These are phyloP conservation scores for Notocelia uddmanniana DNA, from an alignment of 2,888 invertebrate species.

Conservation along the genomic window DNA sequence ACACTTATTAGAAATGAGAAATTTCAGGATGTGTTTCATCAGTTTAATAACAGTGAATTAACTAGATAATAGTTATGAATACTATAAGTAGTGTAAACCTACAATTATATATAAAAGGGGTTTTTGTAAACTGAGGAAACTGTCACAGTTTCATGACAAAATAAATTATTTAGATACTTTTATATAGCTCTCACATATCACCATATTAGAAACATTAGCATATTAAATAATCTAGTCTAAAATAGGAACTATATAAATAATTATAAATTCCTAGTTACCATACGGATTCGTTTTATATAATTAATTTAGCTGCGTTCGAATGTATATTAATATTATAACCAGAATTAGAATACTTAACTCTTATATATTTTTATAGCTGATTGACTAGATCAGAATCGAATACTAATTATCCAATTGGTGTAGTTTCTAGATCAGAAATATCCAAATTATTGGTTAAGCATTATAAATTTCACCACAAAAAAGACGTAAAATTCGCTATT, in stretches of 20 bases:
- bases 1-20: slow-evolving; percentile 1
- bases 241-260: no score
- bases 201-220: no score
- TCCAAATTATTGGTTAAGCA: no score
- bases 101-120: neutral
- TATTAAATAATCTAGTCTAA: no score
- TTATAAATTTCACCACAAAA: no score
- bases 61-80: neutral
- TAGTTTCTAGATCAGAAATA: neutral
- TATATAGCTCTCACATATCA: no score
- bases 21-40: neutral
- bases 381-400: neutral
- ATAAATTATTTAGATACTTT: no score
- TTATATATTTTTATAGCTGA: neutral
- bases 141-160: no score
- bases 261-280: neutral
- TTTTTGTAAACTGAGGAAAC: no score
- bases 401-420: neutral
- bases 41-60: neutral
- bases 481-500: no score
- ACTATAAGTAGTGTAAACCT: neutral
- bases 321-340: neutral
- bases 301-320: neutral
- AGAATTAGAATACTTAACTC: neutral
- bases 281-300: neutral